These are phyloP conservation scores for Pteria penguin DNA, from an alignment of 2,888 invertebrate species.

Conservation along the genomic window DNA sequence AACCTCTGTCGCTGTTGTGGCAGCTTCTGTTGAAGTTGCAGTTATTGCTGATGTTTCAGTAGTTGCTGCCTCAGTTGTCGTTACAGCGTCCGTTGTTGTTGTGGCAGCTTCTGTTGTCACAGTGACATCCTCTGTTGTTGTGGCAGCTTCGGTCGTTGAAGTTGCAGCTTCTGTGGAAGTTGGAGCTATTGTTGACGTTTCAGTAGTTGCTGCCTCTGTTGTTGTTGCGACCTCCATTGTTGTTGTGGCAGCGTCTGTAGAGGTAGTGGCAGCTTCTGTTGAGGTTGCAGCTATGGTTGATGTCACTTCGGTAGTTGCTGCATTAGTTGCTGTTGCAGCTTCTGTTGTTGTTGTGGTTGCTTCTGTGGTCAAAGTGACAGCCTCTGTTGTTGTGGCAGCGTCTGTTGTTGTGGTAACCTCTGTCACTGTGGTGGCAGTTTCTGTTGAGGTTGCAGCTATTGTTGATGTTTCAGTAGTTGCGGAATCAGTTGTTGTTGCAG, in stretches of 20 bases:
- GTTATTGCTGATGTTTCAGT: not conserved
- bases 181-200: not conserved
- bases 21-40: not conserved
- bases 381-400: no score
- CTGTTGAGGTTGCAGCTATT: not conserved
- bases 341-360: not conserved
- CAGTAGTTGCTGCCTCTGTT: not conserved
- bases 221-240: not conserved
- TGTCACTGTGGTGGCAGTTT: not conserved
- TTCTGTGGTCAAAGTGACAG: no score
- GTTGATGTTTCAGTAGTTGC: not conserved
- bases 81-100: not conserved
- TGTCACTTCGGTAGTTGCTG: not conserved
- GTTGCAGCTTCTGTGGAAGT: not conserved
- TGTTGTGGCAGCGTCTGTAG: not conserved
- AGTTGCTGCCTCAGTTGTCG: not conserved
- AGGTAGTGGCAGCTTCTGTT: not conserved
- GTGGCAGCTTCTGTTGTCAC: not conserved
- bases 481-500: not conserved
- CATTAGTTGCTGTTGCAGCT: not conserved
- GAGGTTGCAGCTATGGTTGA: not conserved
- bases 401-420: not conserved
- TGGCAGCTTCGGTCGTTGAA: not conserved
- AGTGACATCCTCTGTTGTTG: not conserved
- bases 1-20: not conserved